Conservation (phyloP, 2,888 invertebrate species). For the Hypsopygia costalis region DNA sequence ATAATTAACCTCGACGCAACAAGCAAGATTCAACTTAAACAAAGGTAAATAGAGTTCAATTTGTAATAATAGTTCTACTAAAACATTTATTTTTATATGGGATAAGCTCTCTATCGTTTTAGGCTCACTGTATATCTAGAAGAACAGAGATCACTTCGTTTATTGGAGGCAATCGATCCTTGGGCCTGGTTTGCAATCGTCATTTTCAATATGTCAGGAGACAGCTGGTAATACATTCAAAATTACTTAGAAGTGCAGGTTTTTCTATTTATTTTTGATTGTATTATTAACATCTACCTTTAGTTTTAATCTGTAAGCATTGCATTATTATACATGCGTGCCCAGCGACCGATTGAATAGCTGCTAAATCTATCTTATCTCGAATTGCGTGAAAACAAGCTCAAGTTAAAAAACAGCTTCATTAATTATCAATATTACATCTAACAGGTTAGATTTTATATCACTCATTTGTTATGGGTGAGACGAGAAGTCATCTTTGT, state of each 20-base stretch:
- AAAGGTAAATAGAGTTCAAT: conserved; percentile 71
- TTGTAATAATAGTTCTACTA: conserved; percentile 70
- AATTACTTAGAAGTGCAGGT: conserved; percentile 44
- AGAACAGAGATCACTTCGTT: conserved; percentile 55
- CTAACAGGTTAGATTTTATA: conserved; percentile 21
- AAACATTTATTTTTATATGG: conserved; percentile 71
- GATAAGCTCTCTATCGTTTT: conserved; percentile 76
- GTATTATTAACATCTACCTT: conserved; percentile 13
- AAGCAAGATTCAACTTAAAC: conserved; percentile 74
- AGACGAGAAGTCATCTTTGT: conserved; percentile 51
- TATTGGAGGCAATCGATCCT: conserved; percentile 2
- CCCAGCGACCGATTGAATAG: conserved; percentile 17
- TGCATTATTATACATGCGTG: conserved; percentile 11
- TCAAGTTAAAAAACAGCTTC: conserved; percentile 37
- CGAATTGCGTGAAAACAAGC: conserved; percentile 35
- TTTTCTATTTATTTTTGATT: conserved; percentile 29
- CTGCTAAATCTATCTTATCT: conserved; percentile 10
- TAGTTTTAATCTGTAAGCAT: conserved; percentile 15
- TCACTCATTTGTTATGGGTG: conserved; percentile 32
- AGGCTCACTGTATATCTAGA: conserved; percentile 68
- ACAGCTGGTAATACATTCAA: conserved; percentile 18
- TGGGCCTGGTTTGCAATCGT: background rate
- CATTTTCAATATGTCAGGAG: conserved; percentile 10
- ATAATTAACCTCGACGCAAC: conserved; percentile 63
- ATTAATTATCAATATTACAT: conserved; percentile 31